Percentiles rank a stretch among this genome's conserved stretches.
Conservation (phyloP, 2,797 vertebrate species). For the Acanthurus lineatus region DNA sequence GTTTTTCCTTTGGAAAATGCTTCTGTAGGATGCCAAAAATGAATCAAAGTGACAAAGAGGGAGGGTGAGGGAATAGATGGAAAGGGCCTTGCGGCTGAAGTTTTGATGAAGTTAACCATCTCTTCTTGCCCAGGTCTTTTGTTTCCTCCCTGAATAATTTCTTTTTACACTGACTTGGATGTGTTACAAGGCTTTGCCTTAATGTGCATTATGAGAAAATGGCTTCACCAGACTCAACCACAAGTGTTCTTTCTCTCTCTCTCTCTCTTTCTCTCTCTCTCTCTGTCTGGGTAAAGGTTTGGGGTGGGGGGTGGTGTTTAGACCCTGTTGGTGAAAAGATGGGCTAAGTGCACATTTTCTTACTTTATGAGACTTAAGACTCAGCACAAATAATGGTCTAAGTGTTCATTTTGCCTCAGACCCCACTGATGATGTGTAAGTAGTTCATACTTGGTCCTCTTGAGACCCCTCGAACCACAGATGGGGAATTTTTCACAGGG, state of each 20-base stretch:
- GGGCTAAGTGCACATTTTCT: slow-evolving; percentile 55
- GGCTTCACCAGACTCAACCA: slow-evolving; percentile 81
- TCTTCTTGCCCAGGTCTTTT: slow-evolving; percentile 78
- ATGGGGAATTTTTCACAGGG: slow-evolving; percentile 15
- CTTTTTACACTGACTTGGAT: slow-evolving; percentile 78
- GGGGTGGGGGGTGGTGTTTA: slow-evolving; percentile 31
- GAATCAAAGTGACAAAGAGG: slow-evolving; percentile 84
- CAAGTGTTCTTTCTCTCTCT: slow-evolving; percentile 67
- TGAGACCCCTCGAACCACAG: slow-evolving; percentile 1
- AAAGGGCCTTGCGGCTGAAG: slow-evolving; percentile 77
- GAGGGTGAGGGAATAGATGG: slow-evolving; percentile 65
- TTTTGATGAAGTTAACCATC: slow-evolving; percentile 84
- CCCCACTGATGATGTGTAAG: slow-evolving; percentile 49
- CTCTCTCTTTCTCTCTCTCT: slow-evolving; percentile 50
- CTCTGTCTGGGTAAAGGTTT: slow-evolving; percentile 15
- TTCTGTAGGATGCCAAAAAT: slow-evolving; percentile 77
- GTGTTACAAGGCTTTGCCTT: slow-evolving; percentile 75
- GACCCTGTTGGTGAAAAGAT: slow-evolving; percentile 55
- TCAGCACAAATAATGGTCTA: slow-evolving; percentile 67
- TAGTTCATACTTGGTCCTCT: slow-evolving; percentile 45
- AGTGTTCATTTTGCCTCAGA: slow-evolving; percentile 48
- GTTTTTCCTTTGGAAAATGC: slow-evolving; percentile 84
- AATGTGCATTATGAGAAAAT: slow-evolving; percentile 85
- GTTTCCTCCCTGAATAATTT: slow-evolving; percentile 83
- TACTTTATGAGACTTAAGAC: slow-evolving; percentile 47